Evolutionary conservation across 2,797 vertebrate genomes (phyloP), one percentile per base, ranked within the genome.

Genomic region (Zenarchopterus dispar): DNA sequence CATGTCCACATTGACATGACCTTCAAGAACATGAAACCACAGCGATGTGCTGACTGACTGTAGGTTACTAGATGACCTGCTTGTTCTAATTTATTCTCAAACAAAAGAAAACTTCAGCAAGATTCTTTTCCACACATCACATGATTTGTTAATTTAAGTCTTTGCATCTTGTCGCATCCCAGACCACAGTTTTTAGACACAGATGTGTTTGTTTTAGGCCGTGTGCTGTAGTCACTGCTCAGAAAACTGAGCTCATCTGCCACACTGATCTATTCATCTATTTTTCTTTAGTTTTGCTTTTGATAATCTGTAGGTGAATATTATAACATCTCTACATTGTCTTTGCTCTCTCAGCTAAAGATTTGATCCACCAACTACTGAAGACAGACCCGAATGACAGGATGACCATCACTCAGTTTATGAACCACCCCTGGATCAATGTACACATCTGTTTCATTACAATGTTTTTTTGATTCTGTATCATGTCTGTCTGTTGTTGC

Each of bases 391-490:
- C 98, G 9, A 98, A 94, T 0, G 96, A 99, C 89, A 94, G 98
- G 81, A 96, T 99, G 95, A 96, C 95, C 75, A 96, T 99, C 88
- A 90, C 92, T 53, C 94, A 97, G 42, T 99, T 99, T 63, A 99
- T 94, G 95, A 98, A 97, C 89, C 95, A 99, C 62, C 94, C 96
- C 28, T 99, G 98, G 98, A 99, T 99, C 87, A 98, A 95, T 3
- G 98, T 98, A 84, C 94, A 95, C 78, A n/a, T 50, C 16, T 28
- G 41, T 10, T 16, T 24, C 18, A 17, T 16, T 2, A 33, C 6
- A 39, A 6, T 6, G 2, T 44, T 24, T 17, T 19, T 23, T 21
- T 26, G 10, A 16, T 46, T n/a, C 24, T 49, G 23, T 1, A 13
- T 19, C 43, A 19, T 36, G 43, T 41, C n/a, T 7, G 1, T 24